Evolutionary conservation across 2,113 vertebrate species (phyloP).

Genomic region (Xenopus tropicalis): DNA sequence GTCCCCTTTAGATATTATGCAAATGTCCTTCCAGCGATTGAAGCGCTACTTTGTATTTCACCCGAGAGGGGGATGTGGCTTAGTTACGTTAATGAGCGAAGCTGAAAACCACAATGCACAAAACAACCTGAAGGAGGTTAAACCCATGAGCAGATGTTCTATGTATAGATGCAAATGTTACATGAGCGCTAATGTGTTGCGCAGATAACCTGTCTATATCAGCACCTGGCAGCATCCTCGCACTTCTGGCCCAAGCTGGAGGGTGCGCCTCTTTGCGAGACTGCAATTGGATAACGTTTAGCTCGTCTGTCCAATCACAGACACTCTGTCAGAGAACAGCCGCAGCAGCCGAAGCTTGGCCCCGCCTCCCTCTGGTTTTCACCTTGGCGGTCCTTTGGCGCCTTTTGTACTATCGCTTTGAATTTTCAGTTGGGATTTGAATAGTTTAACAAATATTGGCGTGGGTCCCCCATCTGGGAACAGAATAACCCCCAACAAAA

Average conservation of each 20-base stretch:
- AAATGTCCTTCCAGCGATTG: too few relatives aligned
- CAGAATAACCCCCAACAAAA: background rate
- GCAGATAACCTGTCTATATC: conserved; percentile 7
- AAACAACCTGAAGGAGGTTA: background rate
- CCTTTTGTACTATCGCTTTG: conserved; percentile 21
- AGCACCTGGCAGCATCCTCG: conserved; percentile 19
- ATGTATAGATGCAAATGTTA: conserved; percentile 29
- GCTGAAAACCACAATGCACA: too few relatives aligned
- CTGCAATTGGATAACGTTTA: background rate
- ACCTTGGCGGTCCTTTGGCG: background rate
- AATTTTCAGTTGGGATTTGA: conserved; percentile 41
- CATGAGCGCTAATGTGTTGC: background rate
- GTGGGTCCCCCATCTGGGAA: conserved; percentile 50
- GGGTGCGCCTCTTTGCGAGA: background rate
- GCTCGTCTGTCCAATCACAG: too few relatives aligned
- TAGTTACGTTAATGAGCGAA: too few relatives aligned
- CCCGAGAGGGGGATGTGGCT: background rate
- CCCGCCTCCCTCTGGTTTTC: too few relatives aligned
- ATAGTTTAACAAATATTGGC: conserved; percentile 47
- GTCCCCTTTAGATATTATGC: too few relatives aligned
- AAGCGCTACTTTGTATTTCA: background rate
- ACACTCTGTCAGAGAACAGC: too few relatives aligned
- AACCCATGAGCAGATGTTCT: conserved; percentile 11
- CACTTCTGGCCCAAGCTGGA: too few relatives aligned
- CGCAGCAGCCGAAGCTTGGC: background rate